Percentiles rank a stretch among this genome's conserved stretches.
Evolutionary conservation across 2,888 invertebrate genomes (phyloP).

Genomic region (Periphyllus acericola): DNA sequence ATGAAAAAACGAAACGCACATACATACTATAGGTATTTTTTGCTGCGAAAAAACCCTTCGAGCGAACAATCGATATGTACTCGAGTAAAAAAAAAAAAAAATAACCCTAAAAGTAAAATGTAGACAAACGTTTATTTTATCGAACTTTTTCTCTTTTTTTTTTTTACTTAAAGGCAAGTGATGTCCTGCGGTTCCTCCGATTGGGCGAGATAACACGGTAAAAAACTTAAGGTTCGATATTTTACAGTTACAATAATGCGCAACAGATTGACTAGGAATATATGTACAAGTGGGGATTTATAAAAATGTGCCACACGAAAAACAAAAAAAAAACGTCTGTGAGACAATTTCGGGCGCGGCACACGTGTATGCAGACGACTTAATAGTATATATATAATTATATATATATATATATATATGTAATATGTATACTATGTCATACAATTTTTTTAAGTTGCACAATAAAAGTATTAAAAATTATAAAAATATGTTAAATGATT

Average conservation of each 20-base stretch:
- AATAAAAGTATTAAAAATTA: background rate
- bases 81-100: conserved; percentile 8
- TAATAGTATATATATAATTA: background rate
- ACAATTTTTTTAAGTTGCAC: background rate
- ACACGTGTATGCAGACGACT: conserved; percentile 19
- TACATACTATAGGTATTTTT: conserved; percentile 6
- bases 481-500: background rate
- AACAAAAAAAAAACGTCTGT: background rate
- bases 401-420: too few relatives aligned
- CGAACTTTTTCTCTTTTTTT: too few relatives aligned
- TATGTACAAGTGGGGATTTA: background rate
- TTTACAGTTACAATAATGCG: background rate
- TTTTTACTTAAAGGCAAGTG: background rate
- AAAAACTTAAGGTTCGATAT: conserved; percentile 7
- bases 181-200: conserved; percentile 9
- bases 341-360: conserved; percentile 9
- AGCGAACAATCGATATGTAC: conserved; percentile 10
- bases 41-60: background rate
- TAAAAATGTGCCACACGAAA: conserved; percentile 8
- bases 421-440: too few relatives aligned
- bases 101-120: conserved; percentile 22
- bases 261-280: conserved; percentile 8
- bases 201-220: background rate
- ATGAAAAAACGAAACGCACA: background rate
- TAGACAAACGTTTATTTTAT: conserved; percentile 11